phyloP scores from a whole-genome alignment of 1,140 invertebrate genomes.

The Chelonus insularis region DNA sequence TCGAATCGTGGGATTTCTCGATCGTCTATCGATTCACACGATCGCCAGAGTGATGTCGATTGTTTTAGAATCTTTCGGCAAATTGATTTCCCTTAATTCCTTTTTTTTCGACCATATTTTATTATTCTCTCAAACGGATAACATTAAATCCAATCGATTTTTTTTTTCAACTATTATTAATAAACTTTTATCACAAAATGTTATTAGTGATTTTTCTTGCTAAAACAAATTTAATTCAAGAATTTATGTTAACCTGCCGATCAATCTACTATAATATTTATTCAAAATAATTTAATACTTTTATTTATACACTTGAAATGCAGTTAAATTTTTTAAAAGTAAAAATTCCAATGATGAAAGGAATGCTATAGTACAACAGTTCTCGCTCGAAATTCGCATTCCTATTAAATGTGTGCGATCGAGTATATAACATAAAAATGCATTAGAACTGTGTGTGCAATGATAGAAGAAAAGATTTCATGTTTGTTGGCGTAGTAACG shows the following conservation, averaged over 20 bases:
- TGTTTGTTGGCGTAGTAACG: background rate
- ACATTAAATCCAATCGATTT: too few species aligned
- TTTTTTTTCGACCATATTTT: background rate
- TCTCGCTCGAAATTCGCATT: slow-evolving; percentile 4
- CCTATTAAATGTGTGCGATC: background rate
- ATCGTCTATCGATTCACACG: slow-evolving; percentile 15
- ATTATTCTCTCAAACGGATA: background rate
- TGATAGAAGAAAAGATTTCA: background rate
- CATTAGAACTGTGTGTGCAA: slow-evolving; percentile 12
- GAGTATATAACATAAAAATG: slow-evolving; percentile 1
- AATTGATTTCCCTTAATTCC: background rate
- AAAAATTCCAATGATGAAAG: too few species aligned
- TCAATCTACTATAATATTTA: too few species aligned
- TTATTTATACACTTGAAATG: too few species aligned
- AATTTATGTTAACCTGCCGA: too few species aligned
- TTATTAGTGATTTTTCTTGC: too few species aligned
- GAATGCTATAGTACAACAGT: slow-evolving; percentile 18
- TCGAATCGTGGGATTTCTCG: slow-evolving; percentile 13
- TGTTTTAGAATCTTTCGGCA: slow-evolving; percentile 28
- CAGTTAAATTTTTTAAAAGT: too few species aligned
- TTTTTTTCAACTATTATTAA: too few species aligned
- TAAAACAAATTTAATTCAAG: too few species aligned
- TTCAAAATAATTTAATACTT: too few species aligned
- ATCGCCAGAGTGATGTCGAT: slow-evolving; percentile 4
- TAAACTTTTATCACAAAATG: too few species aligned